These are phyloP conservation scores for Acleris sparsana DNA, from an alignment of 2,888 invertebrate genomes.

Conservation along the genomic window DNA sequence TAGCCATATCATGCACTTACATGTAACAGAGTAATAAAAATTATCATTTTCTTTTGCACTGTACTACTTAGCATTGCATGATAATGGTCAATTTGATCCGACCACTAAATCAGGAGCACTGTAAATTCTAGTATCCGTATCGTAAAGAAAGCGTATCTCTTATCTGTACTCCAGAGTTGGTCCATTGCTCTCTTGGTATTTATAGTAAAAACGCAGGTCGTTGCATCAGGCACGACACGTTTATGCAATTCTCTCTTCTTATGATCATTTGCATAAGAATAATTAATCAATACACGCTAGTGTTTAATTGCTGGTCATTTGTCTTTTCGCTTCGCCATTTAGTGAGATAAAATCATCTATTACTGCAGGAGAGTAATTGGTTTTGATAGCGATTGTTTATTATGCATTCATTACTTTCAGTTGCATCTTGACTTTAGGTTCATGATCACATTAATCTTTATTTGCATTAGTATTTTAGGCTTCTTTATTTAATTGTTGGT, in stretches of 20 bases:
- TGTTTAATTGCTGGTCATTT: constrained; percentile 31
- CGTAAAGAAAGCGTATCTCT: constrained; percentile 41
- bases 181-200: constrained; percentile 50
- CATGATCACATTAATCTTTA: background rate
- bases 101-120: constrained; percentile 26
- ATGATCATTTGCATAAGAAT: constrained; percentile 49
- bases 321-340: constrained; percentile 19
- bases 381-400: constrained; percentile 24
- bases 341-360: constrained; percentile 26
- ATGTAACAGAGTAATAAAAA: constrained; percentile 38
- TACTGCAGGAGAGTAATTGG: constrained; percentile 30
- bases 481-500: too few relatives aligned
- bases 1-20: constrained; percentile 27
- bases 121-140: constrained; percentile 37
- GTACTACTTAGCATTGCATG: constrained; percentile 31
- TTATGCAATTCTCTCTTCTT: constrained; percentile 50
- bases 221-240: constrained; percentile 47
- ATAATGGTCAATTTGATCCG: constrained; percentile 23
- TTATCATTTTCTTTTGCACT: constrained; percentile 32
- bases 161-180: constrained; percentile 29
- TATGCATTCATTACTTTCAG: constrained; percentile 9
- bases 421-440: background rate
- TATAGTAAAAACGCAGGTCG: constrained; percentile 47
- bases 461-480: too few relatives aligned
- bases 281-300: constrained; percentile 38